A percentile compares a stretch with the other conserved stretches of the same genome.
phyloP scores from a whole-genome alignment of 1,140 invertebrate genomes.

The Branchinecta lindahli region DNA sequence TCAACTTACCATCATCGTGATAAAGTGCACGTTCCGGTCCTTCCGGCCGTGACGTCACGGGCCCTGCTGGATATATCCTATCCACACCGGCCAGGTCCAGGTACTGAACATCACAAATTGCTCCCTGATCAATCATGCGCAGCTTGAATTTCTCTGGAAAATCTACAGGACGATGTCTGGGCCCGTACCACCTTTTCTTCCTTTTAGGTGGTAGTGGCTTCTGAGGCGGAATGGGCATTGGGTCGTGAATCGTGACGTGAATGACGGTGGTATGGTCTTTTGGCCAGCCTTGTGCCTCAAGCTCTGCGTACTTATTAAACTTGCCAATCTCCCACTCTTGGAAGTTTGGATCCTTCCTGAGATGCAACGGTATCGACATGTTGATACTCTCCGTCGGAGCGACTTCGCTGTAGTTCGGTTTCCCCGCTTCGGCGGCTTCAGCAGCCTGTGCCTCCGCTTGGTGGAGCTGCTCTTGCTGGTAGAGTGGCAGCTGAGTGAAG shows the following conservation, averaged over 20 bases:
- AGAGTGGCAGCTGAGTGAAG: background rate
- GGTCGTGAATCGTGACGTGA: background rate
- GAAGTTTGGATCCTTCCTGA: conserved; percentile 15
- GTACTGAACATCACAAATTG: background rate
- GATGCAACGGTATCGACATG: background rate
- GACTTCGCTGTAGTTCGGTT: conserved; percentile 2
- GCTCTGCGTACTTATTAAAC: conserved; percentile 14
- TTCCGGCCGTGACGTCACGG: no score
- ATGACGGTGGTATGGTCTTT: background rate
- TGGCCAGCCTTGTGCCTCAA: conserved; percentile 10
- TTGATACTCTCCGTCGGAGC: conserved; percentile 16
- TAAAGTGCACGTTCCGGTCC: no score
- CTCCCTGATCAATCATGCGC: background rate
- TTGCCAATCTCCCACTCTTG: conserved; percentile 16
- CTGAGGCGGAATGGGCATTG: background rate
- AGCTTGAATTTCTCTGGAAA: background rate
- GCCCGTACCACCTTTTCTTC: background rate
- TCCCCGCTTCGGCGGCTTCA: background rate
- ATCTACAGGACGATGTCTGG: background rate
- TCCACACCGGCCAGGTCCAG: background rate
- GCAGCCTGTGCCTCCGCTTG: background rate
- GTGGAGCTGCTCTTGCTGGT: background rate
- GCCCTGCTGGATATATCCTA: background rate
- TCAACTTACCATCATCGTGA: no score
- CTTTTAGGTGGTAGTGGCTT: background rate